Conservation (phyloP, 2,888 invertebrate species). For the Thalpophila matura region DNA sequence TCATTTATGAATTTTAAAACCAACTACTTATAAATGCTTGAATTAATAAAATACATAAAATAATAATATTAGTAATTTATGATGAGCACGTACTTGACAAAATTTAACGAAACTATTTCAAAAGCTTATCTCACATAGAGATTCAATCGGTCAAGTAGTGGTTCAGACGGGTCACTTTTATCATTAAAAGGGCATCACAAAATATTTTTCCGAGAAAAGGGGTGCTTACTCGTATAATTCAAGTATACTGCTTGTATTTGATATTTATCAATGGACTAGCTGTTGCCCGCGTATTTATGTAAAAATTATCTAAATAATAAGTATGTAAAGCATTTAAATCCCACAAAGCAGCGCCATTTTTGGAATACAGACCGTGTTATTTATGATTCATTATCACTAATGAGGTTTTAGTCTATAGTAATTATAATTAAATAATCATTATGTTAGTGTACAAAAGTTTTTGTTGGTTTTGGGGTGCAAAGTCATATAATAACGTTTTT, state of each 20-base stretch:
- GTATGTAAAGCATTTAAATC: no score
- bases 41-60: conserved; percentile 6
- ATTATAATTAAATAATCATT: no score
- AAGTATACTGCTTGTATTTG: not conserved
- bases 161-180: conserved; percentile 18
- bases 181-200: conserved; percentile 25
- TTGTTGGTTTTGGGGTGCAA: no score
- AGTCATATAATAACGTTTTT: no score
- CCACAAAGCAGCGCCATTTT: no score
- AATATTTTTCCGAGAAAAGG: conserved; percentile 1
- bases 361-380: no score
- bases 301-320: no score
- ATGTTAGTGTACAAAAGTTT: no score
- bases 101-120: conserved; percentile 2
- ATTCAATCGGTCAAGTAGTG: conserved; percentile 28
- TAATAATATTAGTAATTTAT: not conserved
- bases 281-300: no score
- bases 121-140: conserved; percentile 23
- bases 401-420: no score
- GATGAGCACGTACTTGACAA: conserved; percentile 2
- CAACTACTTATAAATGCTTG: not conserved
- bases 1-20: not conserved
- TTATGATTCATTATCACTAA: no score
- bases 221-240: not conserved
- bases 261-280: no score